These are phyloP conservation scores for Mellivora capensis DNA, from an alignment of 2,113 vertebrate species.

Conservation along the genomic window DNA sequence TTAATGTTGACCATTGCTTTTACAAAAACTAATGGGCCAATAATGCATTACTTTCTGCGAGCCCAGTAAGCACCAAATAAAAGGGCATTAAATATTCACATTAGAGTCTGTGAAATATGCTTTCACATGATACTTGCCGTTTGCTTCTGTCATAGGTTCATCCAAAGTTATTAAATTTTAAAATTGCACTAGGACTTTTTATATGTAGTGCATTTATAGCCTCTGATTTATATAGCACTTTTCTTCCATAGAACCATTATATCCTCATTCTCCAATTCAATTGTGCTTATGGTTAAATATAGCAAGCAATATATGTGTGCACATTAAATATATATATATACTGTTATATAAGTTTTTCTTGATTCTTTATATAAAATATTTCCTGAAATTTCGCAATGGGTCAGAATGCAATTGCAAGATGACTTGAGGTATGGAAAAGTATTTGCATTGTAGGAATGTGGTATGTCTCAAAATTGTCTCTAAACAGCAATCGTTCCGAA, in stretches of 20 bases:
- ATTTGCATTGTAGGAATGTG: background rate
- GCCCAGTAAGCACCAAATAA: background rate
- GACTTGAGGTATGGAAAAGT: background rate
- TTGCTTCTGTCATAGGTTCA: conserved; percentile 56
- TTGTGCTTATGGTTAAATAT: conserved; percentile 57
- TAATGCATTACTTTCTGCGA: conserved; percentile 33
- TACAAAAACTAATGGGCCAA: background rate
- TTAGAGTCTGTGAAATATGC: conserved; percentile 48
- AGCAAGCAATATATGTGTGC: background rate
- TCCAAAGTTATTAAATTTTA: conserved; percentile 71
- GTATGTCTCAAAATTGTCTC: background rate
- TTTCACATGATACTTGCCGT: background rate
- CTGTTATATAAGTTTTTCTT: background rate
- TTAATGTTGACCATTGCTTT: background rate
- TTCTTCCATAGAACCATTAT: conserved; percentile 43
- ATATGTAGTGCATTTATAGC: conserved; percentile 49
- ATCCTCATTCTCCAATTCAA: conserved; percentile 50
- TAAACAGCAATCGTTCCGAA: background rate
- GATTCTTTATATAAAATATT: conserved; percentile 30
- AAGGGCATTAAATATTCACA: conserved; percentile 30
- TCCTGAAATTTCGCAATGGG: background rate
- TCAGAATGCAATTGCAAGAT: background rate
- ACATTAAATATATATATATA: conserved; percentile 7
- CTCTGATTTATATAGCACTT: conserved; percentile 69
- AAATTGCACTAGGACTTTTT: conserved; percentile 54